Base-by-base conservation (phyloP, 2,113 vertebrate species). In the Alosa alosa region DNA sequence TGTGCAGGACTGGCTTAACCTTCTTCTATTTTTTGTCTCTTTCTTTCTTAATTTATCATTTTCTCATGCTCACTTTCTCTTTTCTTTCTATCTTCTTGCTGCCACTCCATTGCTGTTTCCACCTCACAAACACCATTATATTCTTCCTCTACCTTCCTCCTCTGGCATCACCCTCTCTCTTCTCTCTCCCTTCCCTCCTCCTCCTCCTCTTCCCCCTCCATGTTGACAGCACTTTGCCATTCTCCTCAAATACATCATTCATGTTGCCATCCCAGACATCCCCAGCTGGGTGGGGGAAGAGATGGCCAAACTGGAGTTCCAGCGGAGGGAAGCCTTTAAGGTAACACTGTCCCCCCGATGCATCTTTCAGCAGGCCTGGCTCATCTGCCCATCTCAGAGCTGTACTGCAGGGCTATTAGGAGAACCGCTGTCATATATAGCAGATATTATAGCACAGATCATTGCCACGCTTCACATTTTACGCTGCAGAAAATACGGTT, bases 261-360 rank as follows among this genome's bases (percentile, higher is more conserved):
- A 99, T 10, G 95, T 97, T 85, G 96, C 97, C 85, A 97, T 99
- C 87, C 98, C 97, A 0, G 97, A 99, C 91, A 96, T 98, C 85
- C 98, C 98, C 0, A 95, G 95, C 52, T 99, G 98, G 98, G 97
- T 99, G 82, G 94, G 94, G 0, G 98, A 99, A 89, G 97, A 98
- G 93, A 98, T 99, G 95, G 97, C 98, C 86, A 99, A 98, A 90
- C 94, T 99, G 82, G 97, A 99, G 84, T 98, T 96, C 91, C 98
- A 98, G 91, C 96, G 98, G 72, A 96, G 97, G 1, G 97, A 99
- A 88, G 97, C 98, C 84, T 99, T 99, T 90, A 99, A 99, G 97
- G 98, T 99, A 93, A 78, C 46, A 60, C 11, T n/a, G 8, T 25
- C 64, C 64, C 7, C 64, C 64, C 64, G 31, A 31, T 68, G 64